A percentile compares a stretch with the other conserved stretches of the same genome.
Evolutionary conservation across 2,113 vertebrate species (phyloP).

Genomic region (Centrocercus urophasianus): DNA sequence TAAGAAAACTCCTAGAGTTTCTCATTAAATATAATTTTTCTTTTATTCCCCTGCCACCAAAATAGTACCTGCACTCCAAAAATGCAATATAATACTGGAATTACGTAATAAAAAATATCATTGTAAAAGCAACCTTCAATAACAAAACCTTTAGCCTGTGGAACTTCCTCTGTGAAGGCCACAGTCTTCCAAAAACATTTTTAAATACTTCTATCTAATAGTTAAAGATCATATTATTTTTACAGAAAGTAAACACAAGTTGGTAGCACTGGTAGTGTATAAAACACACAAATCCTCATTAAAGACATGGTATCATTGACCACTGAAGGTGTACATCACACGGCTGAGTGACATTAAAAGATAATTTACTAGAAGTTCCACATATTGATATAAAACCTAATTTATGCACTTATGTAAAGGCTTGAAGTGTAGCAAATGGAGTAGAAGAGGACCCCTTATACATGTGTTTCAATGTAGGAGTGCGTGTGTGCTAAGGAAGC

Average conservation of each 20-base stretch:
- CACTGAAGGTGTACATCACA: constrained; percentile 74
- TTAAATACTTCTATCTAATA: constrained; percentile 71
- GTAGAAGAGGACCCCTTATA: constrained; percentile 79
- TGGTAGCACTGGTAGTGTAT: constrained; percentile 70
- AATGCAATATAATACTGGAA: constrained; percentile 76
- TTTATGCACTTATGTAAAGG: constrained; percentile 64
- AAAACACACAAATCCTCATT: constrained; percentile 83
- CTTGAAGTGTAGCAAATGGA: constrained; percentile 49
- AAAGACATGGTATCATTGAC: constrained; percentile 70
- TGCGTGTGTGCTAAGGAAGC: constrained; percentile 93
- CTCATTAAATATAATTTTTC: constrained; percentile 75
- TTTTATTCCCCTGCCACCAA: constrained; percentile 69
- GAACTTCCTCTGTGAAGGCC: constrained; percentile 66
- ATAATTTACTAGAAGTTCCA: constrained; percentile 75
- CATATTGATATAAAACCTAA: constrained; percentile 77
- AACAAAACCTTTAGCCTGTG: constrained; percentile 72
- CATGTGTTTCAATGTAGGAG: constrained; percentile 98
- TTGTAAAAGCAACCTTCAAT: constrained; percentile 73
- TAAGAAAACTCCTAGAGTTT: constrained; percentile 80
- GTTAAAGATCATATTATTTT: constrained; percentile 64
- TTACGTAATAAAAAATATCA: constrained; percentile 80
- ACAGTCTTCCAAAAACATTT: constrained; percentile 71
- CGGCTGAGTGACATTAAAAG: constrained; percentile 79
- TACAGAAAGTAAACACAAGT: constrained; percentile 80
- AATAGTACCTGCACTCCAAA: constrained; percentile 80